Evolutionary conservation across 1,140 invertebrate genomes (phyloP).

Genomic region (Coenobita brevimanus): DNA sequence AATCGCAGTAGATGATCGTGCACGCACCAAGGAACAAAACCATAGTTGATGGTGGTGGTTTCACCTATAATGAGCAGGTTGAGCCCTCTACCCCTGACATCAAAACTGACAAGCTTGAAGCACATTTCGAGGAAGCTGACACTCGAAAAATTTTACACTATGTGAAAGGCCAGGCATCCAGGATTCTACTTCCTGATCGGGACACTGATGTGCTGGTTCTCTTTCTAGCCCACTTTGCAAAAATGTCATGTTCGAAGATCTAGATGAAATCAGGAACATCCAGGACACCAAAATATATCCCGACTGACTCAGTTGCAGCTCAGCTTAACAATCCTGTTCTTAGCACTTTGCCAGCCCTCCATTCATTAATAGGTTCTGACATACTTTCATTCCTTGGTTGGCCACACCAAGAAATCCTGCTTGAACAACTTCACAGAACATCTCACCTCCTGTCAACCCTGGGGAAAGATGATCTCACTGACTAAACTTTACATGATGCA

Average conservation of each 20-base stretch:
- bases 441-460: not conserved
- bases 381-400: not conserved
- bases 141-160: not conserved
- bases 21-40: constrained; percentile 17
- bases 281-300: constrained; percentile 18
- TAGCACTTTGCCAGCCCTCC: too few species aligned
- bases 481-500: not conserved
- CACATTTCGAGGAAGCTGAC: not conserved
- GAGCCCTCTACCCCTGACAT: constrained; percentile 14
- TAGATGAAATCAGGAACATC: constrained; percentile 26
- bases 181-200: constrained; percentile 8
- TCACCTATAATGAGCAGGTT: not conserved
- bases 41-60: not conserved
- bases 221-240: not conserved
- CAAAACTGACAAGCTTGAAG: not conserved
- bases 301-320: constrained; percentile 2
- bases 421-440: constrained; percentile 9
- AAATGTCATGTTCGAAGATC: not conserved
- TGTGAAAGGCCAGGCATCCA: constrained; percentile 18
- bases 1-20: not conserved
- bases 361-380: constrained; percentile 23
- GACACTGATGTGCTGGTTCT: constrained; percentile 31
- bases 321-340: not conserved
- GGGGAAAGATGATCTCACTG: not conserved
- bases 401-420: not conserved